These are phyloP conservation scores for Zaprionus africanus DNA, from an alignment of 1,140 invertebrate species.

Conservation along the genomic window DNA sequence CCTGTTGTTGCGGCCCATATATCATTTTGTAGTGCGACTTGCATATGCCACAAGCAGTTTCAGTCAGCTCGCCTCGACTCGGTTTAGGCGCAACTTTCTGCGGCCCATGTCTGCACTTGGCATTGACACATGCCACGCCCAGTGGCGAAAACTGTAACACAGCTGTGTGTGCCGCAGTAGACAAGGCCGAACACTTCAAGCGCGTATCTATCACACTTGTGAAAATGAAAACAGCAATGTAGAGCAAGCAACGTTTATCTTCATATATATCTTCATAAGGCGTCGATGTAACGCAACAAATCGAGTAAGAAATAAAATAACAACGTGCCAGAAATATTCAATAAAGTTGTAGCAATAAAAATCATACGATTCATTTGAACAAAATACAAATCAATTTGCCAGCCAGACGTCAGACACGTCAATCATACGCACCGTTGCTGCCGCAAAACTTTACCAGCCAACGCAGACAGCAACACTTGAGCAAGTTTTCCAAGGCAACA, in stretches of 20 bases:
- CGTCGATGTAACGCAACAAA: constrained; percentile 10
- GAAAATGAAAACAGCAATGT: constrained; percentile 28
- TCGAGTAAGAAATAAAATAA: constrained; percentile 40
- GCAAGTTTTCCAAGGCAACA: constrained; percentile 25
- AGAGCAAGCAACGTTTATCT: constrained; percentile 3
- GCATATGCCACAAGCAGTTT: constrained; percentile 65
- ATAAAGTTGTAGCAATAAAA: constrained; percentile 43
- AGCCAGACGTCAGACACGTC: constrained; percentile 23
- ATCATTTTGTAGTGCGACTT: constrained; percentile 71
- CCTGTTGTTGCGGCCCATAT: constrained; percentile 64
- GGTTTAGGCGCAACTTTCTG: constrained; percentile 30
- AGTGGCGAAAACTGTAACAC: constrained; percentile 29
- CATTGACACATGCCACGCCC: constrained; percentile 73
- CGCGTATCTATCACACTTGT: constrained; percentile 66
- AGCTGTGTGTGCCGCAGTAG: constrained; percentile 13
- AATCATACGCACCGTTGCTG: constrained; percentile 54
- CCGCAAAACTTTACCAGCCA: constrained; percentile 16
- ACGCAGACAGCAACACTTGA: constrained; percentile 10
- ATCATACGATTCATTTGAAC: constrained; percentile 38
- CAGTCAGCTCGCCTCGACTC: not conserved
- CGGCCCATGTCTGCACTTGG: constrained; percentile 49
- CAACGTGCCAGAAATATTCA: constrained; percentile 32
- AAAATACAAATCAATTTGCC: constrained; percentile 41
- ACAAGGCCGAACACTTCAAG: constrained; percentile 27
- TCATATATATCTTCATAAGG: not conserved